phyloP scores from a whole-genome alignment of 2,797 vertebrate species.

The Labroides dimidiatus region DNA sequence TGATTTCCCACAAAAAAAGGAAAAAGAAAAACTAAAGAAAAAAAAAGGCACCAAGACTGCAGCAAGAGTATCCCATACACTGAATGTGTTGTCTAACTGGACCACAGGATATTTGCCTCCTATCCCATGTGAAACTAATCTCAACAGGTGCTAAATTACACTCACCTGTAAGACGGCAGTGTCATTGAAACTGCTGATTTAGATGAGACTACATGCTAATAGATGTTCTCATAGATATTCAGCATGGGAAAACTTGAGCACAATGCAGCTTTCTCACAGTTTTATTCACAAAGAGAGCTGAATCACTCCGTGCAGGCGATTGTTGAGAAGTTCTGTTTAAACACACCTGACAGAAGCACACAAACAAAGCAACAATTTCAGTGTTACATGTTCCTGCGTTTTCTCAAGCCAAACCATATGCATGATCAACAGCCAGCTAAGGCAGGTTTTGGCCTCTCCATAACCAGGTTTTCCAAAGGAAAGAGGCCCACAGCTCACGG shows the following conservation, averaged over 20 bases:
- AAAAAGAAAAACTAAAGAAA: too few relatives aligned
- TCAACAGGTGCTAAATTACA: slow-evolving; percentile 57
- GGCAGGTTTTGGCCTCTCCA: slow-evolving; percentile 31
- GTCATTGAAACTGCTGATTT: slow-evolving; percentile 27
- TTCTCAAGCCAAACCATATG: slow-evolving; percentile 53
- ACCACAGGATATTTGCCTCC: slow-evolving; percentile 27
- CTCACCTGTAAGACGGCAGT: slow-evolving; percentile 41
- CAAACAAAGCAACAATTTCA: slow-evolving; percentile 46
- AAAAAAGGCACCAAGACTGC: too few relatives aligned
- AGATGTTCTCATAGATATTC: slow-evolving; percentile 68
- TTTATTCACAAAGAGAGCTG: slow-evolving; percentile 32
- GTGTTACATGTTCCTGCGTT: slow-evolving; percentile 45
- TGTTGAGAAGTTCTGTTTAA: slow-evolving; percentile 1
- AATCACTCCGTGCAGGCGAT: slow-evolving; percentile 25
- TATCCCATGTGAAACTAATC: slow-evolving; percentile 51
- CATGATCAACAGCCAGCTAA: slow-evolving; percentile 16
- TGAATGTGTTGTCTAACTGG: slow-evolving; percentile 28
- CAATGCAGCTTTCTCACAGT: slow-evolving; percentile 39
- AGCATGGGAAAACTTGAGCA: slow-evolving; percentile 42
- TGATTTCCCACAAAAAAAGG: slow-evolving; percentile 43
- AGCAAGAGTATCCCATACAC: background rate
- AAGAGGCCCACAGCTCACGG: slow-evolving; percentile 8
- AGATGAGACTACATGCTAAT: slow-evolving; percentile 48
- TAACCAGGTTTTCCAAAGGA: slow-evolving; percentile 17
- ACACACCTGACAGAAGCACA: slow-evolving; percentile 45